Conservation (phyloP, 2,888 invertebrate species). For the Druceiella hillmani region DNA sequence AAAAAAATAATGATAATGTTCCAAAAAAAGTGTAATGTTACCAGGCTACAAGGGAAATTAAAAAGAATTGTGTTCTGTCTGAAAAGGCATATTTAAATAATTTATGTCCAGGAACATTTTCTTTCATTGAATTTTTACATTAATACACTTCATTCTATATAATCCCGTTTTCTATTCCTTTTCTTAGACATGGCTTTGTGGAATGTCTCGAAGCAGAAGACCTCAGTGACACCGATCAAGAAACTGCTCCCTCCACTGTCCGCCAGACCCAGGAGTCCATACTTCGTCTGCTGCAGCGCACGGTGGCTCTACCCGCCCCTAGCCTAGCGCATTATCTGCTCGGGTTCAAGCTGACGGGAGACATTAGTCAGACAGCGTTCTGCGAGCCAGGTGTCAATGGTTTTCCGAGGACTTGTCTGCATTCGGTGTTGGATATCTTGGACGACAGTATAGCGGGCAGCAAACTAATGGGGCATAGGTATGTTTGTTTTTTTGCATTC, state of each 20-base stretch:
- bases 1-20: too few species aligned
- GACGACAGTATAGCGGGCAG: conserved; percentile 56
- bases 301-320: conserved; percentile 71
- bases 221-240: conserved; percentile 32
- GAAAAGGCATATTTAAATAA: too few species aligned
- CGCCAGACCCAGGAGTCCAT: conserved; percentile 63
- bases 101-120: too few species aligned
- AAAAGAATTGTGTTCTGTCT: too few species aligned
- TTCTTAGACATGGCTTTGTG: conserved; percentile 70
- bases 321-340: conserved; percentile 86
- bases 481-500: too few species aligned
- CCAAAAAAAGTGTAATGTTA: too few species aligned
- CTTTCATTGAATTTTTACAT: too few species aligned
- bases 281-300: conserved; percentile 68
- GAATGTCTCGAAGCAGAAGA: conserved; percentile 74
- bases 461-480: too few species aligned
- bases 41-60: too few species aligned
- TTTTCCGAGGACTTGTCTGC: conserved; percentile 69
- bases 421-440: conserved; percentile 67
- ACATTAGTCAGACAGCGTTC: conserved; percentile 70
- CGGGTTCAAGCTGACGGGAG: conserved; percentile 77
- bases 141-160: too few species aligned
- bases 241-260: conserved; percentile 30
- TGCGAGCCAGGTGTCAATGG: conserved; percentile 74
- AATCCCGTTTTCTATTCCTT: background rate